These are phyloP conservation scores for Erythrolamprus reginae DNA, from an alignment of 2,113 vertebrate genomes.

Conservation along the genomic window DNA sequence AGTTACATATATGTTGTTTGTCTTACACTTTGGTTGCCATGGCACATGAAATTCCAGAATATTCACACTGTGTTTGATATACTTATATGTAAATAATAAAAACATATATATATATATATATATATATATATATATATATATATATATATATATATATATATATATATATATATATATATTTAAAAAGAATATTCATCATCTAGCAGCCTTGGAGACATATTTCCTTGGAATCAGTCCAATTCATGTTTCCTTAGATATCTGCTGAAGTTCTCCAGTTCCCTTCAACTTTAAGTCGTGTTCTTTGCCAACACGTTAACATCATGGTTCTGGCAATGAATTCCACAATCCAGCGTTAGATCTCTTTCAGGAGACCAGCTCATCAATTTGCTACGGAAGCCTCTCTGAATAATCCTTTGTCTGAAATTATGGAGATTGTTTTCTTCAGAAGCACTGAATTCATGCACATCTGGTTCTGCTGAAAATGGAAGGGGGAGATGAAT, in stretches of 20 bases:
- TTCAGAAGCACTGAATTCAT: background rate
- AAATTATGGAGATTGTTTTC: too few relatives aligned
- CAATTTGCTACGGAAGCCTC: background rate
- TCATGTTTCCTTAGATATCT: background rate
- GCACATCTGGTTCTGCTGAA: background rate
- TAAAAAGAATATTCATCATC: background rate
- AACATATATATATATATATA: too few relatives aligned
- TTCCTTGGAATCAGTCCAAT: background rate
- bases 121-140: too few relatives aligned
- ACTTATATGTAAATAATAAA: too few relatives aligned
- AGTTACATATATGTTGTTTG: too few relatives aligned
- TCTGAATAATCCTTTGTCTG: background rate
- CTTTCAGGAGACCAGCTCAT: background rate
- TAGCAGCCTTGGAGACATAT: conserved; percentile 1
- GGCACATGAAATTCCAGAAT: too few relatives aligned
- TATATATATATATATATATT: too few relatives aligned
- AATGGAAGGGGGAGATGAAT: background rate
- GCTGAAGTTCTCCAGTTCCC: background rate
- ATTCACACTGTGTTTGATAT: too few relatives aligned
- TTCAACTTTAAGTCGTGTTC: background rate
- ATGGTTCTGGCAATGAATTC: background rate
- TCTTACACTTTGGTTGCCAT: too few relatives aligned
- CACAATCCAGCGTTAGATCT: background rate
- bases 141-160: too few relatives aligned
- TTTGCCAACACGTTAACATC: background rate